Conservation (phyloP, 92 coral and sea anemone genomes). For the Porites cylindrica region DNA sequence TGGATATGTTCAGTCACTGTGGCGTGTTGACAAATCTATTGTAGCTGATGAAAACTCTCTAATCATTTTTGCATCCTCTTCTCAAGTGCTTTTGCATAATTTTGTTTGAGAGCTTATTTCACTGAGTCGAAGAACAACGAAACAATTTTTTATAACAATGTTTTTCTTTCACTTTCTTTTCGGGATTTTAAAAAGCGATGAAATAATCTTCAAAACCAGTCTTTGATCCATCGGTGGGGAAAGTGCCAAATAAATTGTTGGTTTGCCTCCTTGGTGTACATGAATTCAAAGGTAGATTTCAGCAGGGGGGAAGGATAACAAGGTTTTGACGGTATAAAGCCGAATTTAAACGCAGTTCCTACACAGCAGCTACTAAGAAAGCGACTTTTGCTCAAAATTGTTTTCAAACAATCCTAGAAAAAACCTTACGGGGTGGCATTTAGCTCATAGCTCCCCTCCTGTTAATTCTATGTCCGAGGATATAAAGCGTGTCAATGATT, state of each 20-base stretch:
- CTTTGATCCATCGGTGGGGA: neutral
- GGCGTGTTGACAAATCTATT: too few relatives aligned
- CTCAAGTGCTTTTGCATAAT: neutral
- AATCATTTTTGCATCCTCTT: constrained; percentile 16
- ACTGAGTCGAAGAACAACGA: neutral
- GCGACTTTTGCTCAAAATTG: too few relatives aligned
- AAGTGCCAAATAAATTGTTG: neutral
- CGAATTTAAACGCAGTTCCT: too few relatives aligned
- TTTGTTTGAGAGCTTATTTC: neutral
- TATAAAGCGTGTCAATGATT: neutral
- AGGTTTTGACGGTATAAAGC: too few relatives aligned
- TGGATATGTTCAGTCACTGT: too few relatives aligned
- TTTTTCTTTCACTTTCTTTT: neutral
- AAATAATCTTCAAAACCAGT: neutral
- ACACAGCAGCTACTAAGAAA: too few relatives aligned
- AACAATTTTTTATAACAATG: neutral
- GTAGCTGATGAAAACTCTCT: neutral
- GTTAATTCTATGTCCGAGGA: too few relatives aligned
- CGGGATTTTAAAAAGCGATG: neutral
- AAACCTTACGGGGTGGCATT: too few relatives aligned
- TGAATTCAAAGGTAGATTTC: neutral
- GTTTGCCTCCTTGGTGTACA: neutral
- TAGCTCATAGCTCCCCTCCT: too few relatives aligned
- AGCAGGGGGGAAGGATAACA: too few relatives aligned
- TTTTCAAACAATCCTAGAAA: too few relatives aligned